These are phyloP conservation scores for Ophion ventricosus DNA, from an alignment of 2,888 invertebrate species.

Conservation along the genomic window DNA sequence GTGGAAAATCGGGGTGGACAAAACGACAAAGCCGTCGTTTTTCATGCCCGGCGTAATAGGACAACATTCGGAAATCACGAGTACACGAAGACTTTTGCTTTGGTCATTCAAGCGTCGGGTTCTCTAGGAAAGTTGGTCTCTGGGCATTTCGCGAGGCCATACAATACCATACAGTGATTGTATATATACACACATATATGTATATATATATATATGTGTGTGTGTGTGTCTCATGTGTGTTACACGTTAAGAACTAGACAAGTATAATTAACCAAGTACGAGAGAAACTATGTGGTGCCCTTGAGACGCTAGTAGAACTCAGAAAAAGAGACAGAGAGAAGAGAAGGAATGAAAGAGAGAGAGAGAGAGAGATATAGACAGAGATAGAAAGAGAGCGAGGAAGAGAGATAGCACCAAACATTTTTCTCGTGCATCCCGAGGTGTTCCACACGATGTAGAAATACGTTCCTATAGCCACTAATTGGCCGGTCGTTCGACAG, in stretches of 20 bases:
- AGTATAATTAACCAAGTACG: slow-evolving; percentile 46
- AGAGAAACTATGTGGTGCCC: slow-evolving; percentile 52
- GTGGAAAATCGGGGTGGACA: slow-evolving; percentile 56
- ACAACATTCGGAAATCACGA: slow-evolving; percentile 30
- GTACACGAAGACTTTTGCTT: slow-evolving; percentile 32
- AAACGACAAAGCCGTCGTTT: slow-evolving; percentile 43
- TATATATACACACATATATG: background rate
- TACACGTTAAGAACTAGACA: slow-evolving; percentile 32
- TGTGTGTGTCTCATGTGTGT: background rate
- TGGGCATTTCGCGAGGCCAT: slow-evolving; percentile 16
- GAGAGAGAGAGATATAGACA: background rate
- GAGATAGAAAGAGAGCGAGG: too few relatives aligned
- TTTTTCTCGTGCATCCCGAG: background rate
- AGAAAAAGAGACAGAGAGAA: background rate
- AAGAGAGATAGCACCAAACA: too few relatives aligned
- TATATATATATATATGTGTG: background rate
- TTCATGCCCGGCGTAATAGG: slow-evolving; percentile 20
- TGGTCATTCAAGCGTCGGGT: slow-evolving; percentile 45
- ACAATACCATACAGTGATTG: background rate
- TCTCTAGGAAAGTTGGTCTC: slow-evolving; percentile 54
- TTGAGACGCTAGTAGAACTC: slow-evolving; percentile 37
- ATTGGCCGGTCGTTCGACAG: slow-evolving; percentile 44
- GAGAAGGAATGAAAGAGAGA: too few relatives aligned
- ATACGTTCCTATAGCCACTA: slow-evolving; percentile 12
- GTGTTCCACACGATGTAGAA: slow-evolving; percentile 4